A percentile compares a stretch with the other conserved stretches of the same genome.
These are phyloP conservation scores for Macrotus californicus DNA, from an alignment of 2,113 vertebrate species.

Conservation along the genomic window DNA sequence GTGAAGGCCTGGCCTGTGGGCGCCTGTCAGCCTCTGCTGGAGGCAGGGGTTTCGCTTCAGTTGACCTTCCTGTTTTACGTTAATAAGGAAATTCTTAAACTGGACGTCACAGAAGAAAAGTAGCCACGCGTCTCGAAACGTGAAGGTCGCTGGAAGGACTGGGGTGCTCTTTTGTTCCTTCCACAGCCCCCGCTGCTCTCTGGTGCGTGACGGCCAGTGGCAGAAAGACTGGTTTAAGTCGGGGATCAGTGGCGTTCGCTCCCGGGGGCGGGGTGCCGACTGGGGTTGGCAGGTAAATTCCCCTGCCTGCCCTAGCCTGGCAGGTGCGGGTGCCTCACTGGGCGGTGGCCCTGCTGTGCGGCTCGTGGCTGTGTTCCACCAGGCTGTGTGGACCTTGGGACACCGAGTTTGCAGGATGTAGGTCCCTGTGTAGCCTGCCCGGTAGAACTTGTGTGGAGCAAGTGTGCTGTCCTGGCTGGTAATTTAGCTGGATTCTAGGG, in stretches of 20 bases:
- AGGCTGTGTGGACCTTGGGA: neutral
- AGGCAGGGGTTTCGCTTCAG: neutral
- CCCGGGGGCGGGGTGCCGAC: rapidly evolving
- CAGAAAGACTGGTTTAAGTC: rapidly evolving
- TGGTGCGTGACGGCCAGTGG: rapidly evolving
- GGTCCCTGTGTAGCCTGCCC: rapidly evolving
- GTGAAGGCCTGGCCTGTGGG: neutral
- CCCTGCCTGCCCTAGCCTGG: too few relatives aligned
- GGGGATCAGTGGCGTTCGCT: rapidly evolving
- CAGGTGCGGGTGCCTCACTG: neutral
- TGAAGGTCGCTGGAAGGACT: neutral
- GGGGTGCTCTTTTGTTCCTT: rapidly evolving
- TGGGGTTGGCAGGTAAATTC: neutral
- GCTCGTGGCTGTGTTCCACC: rapidly evolving
- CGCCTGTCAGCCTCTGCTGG: neutral
- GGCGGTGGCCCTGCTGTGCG: too few relatives aligned
- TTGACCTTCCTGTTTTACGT: neutral
- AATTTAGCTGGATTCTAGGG: neutral
- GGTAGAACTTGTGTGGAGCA: neutral
- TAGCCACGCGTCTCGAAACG: rapidly evolving
- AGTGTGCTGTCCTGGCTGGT: neutral
- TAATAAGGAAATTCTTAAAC: neutral
- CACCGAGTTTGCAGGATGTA: too few relatives aligned
- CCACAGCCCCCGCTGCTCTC: neutral
- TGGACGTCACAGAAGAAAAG: neutral